These are phyloP conservation scores for Drusus annulatus DNA, from an alignment of 1,140 invertebrate genomes.

Conservation along the genomic window DNA sequence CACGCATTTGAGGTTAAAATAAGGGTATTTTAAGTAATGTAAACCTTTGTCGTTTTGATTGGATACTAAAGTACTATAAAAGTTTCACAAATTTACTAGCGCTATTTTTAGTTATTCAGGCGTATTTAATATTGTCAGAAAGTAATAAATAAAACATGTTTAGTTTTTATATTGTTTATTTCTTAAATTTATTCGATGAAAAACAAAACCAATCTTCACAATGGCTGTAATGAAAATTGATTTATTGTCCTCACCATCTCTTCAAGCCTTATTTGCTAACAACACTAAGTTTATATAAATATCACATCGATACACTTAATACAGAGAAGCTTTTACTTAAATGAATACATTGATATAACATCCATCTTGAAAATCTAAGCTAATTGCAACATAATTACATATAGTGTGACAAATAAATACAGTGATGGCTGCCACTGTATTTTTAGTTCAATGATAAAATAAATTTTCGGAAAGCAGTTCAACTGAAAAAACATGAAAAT, in stretches of 20 bases:
- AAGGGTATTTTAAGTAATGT: too few species aligned
- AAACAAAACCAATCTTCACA: slow-evolving; percentile 56
- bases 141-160: too few species aligned
- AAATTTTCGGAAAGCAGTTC: not conserved
- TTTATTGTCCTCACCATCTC: slow-evolving; percentile 19
- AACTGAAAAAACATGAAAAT: slow-evolving; percentile 7
- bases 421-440: slow-evolving; percentile 54
- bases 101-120: too few species aligned
- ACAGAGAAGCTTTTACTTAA: not conserved
- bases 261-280: not conserved
- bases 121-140: too few species aligned
- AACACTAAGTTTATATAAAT: slow-evolving; percentile 7
- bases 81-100: too few species aligned
- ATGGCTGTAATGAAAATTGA: slow-evolving; percentile 59
- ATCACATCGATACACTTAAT: slow-evolving; percentile 26
- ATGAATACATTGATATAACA: slow-evolving; percentile 11
- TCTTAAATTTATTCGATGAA: slow-evolving; percentile 42
- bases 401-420: slow-evolving; percentile 35
- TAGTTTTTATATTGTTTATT: slow-evolving; percentile 23
- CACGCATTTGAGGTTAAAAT: too few species aligned
- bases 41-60: too few species aligned
- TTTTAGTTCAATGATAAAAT: slow-evolving; percentile 4
- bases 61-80: too few species aligned
- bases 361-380: not conserved
- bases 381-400: slow-evolving; percentile 13